Base-by-base conservation (phyloP, 2,888 invertebrate species). In the Lucinisca nassula region DNA sequence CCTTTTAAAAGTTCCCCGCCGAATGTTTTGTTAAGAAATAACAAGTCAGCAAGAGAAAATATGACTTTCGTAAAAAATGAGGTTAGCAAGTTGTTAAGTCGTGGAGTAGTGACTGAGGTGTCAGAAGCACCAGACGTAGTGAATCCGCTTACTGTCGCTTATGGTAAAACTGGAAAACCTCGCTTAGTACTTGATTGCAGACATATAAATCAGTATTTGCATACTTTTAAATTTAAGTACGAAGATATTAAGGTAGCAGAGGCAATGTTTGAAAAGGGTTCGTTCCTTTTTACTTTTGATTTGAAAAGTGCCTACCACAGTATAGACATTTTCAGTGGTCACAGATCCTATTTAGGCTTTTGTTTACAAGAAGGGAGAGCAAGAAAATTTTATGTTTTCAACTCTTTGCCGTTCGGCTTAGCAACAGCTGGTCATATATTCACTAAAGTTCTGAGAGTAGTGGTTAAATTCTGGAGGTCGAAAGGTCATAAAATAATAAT, bases 361-460 rank as follows among this genome's bases (percentile, higher is more conserved):
- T 49, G 35, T 14, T 84, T 73, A 75, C 40, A 70, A 55, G 40
- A 73, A 24, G 8, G 70, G 1, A 35, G 67, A 0, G 27, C 27
- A 14, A 10, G n/a, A 0, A 73, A 40, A 1, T 87, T 67, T 67
- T 89, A 58, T 49, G 67, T 78, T 3, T 87, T 74, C 55, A 61
- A 58, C 45, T 80, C 73, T 30, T 55, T 89, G 3, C 84, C 88
- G 0, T 90, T 88, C 38, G 88, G 85, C 21, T 27, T 87, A 1
- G 35, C 79, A 14, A 74, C 82, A 6, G 88, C 88, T 12, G 88
- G 85, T 14, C 82, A 83, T 61, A 87, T 89, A 40, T 90, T 90
- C 40, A 75, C 85, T 0, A 87, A 90, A 35, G 70, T 81, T 8
- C 24, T 87, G 4, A 51, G 85, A n/a, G 84, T 81, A 0, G 40